A percentile compares a stretch with the other conserved stretches of the same genome.
These are phyloP conservation scores for Drosophila kuntzei DNA, from an alignment of 2,888 invertebrate species.

Conservation along the genomic window DNA sequence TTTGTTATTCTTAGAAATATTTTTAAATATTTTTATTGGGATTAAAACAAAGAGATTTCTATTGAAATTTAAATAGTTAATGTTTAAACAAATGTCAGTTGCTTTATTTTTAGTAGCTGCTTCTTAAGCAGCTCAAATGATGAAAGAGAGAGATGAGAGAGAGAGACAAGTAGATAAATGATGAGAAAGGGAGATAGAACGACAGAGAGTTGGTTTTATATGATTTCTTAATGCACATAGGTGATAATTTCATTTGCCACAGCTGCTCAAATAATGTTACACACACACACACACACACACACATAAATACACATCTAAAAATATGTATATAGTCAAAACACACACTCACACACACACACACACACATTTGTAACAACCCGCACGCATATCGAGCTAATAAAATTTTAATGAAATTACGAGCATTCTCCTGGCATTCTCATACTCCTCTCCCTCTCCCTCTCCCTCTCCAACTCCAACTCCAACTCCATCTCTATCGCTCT, in stretches of 20 bases:
- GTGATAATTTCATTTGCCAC: slow-evolving; percentile 78
- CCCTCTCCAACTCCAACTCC: slow-evolving; percentile 18
- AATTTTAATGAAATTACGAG: slow-evolving; percentile 80
- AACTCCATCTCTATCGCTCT: slow-evolving; percentile 3
- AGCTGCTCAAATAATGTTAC: slow-evolving; percentile 66
- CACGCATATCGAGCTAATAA: slow-evolving; percentile 76
- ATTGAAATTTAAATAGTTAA: too few relatives aligned
- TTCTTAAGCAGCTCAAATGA: too few relatives aligned
- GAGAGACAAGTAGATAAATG: neutral
- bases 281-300: slow-evolving; percentile 30
- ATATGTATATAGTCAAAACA: too few relatives aligned
- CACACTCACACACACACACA: slow-evolving; percentile 12
- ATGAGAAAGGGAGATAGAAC: neutral
- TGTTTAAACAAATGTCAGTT: too few relatives aligned
- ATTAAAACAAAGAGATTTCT: too few relatives aligned
- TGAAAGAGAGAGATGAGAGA: too few relatives aligned
- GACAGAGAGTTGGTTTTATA: slow-evolving; percentile 37
- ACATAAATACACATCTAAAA: neutral
- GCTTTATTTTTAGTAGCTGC: too few relatives aligned
- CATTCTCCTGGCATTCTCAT: slow-evolving; percentile 35
- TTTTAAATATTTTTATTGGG: too few relatives aligned
- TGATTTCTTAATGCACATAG: slow-evolving; percentile 62
- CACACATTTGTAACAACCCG: slow-evolving; percentile 34
- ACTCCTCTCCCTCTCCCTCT: slow-evolving; percentile 2
- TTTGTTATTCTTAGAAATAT: too few relatives aligned